Evolutionary conservation across 2,113 vertebrate species (phyloP).

Genomic region (Gyps fulvus): DNA sequence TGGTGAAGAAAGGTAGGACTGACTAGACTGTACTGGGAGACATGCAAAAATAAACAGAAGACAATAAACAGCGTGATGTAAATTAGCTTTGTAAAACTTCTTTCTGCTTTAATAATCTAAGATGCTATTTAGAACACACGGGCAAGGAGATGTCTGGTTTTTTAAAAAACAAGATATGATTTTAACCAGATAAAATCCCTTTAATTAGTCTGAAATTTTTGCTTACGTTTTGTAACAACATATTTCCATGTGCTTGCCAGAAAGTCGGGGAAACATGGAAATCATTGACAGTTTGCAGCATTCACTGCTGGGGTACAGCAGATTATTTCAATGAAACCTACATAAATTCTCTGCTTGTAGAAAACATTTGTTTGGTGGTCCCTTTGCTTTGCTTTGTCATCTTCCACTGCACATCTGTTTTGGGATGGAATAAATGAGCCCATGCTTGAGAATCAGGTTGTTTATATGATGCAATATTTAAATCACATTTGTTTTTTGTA

Average conservation of each 20-base stretch:
- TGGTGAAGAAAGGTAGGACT: background rate
- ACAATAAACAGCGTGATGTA: background rate
- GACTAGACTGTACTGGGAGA: slow-evolving; percentile 24
- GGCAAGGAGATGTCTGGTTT: background rate
- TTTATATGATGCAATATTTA: slow-evolving; percentile 26
- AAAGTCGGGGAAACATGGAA: slow-evolving; percentile 9
- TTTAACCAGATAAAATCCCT: slow-evolving; percentile 29
- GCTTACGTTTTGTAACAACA: background rate
- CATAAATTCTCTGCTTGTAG: background rate
- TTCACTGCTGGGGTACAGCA: background rate
- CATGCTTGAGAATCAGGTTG: background rate
- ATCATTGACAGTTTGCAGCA: background rate
- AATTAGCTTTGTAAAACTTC: background rate
- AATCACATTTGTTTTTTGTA: slow-evolving; percentile 7
- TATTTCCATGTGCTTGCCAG: background rate
- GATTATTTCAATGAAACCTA: background rate
- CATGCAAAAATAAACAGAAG: slow-evolving; percentile 37
- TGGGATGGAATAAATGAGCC: background rate
- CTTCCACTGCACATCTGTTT: background rate
- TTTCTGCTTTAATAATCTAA: slow-evolving; percentile 1
- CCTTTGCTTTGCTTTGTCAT: background rate
- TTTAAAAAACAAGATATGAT: background rate
- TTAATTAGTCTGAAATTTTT: slow-evolving; percentile 56
- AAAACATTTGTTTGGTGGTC: slow-evolving; percentile 15
- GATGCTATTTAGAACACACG: background rate